Percentiles rank a stretch among this genome's conserved stretches.
These are phyloP conservation scores for Lithobius niger DNA, from an alignment of 1,140 invertebrate genomes.

Conservation along the genomic window DNA sequence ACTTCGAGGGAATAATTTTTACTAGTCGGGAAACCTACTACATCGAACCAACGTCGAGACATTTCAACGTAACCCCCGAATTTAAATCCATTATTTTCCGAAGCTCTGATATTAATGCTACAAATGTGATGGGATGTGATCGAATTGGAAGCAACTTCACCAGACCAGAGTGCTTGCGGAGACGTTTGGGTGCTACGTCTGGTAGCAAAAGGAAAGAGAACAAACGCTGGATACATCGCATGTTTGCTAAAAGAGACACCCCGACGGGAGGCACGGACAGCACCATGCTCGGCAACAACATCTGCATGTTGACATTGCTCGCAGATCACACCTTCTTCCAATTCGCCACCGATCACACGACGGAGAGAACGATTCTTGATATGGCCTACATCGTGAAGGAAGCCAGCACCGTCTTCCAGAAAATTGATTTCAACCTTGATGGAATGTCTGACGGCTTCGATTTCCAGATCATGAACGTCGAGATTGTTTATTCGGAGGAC, in stretches of 20 bases:
- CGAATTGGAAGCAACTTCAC: no score
- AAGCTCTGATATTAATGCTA: no score
- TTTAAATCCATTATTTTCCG: no score
- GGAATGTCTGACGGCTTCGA: neutral
- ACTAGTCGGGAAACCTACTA: no score
- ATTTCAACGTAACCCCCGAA: no score
- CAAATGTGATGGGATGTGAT: no score
- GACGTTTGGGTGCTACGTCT: no score
- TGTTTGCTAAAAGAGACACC: slow-evolving; percentile 1
- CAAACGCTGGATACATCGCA: no score
- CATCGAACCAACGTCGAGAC: no score
- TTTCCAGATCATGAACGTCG: neutral
- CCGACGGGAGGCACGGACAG: neutral
- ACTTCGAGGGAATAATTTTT: no score
- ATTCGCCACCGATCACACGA: neutral
- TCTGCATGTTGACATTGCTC: slow-evolving; percentile 1
- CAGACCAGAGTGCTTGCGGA: no score
- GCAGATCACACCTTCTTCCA: slow-evolving; percentile 1
- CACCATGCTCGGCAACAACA: neutral
- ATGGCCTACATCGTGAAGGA: slow-evolving; percentile 10
- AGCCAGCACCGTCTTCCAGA: neutral
- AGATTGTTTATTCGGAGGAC: neutral
- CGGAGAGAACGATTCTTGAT: slow-evolving; percentile 10
- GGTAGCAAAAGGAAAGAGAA: no score
- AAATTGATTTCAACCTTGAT: neutral